Conservation (phyloP, 2,888 invertebrate genomes). For the Mongoloraphidia duomilia region DNA sequence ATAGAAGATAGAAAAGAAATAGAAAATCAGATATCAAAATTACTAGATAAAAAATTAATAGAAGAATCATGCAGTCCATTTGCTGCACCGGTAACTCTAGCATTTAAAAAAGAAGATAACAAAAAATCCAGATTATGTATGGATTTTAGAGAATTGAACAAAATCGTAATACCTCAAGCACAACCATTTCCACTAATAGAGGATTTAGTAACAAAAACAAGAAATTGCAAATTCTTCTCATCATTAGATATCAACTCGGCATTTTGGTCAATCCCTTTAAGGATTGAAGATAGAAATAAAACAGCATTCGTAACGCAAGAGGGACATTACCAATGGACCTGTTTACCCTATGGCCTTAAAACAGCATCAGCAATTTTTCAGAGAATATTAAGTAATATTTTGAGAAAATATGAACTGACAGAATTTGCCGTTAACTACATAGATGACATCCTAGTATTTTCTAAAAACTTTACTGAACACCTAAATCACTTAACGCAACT, state of each 20-base stretch:
- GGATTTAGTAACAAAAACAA: conserved; percentile 20
- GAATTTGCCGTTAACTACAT: too few species aligned
- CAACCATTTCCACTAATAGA: conserved; percentile 22
- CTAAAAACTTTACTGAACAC: too few species aligned
- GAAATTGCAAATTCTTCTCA: conserved; percentile 21
- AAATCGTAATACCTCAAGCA: conserved; percentile 20
- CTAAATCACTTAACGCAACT: too few species aligned
- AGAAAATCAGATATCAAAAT: conserved; percentile 4
- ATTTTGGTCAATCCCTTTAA: conserved; percentile 24
- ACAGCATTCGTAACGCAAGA: conserved; percentile 21
- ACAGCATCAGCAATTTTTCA: conserved; percentile 13
- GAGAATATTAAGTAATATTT: too few species aligned
- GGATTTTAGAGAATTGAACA: conserved; percentile 20
- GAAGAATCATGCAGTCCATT: conserved; percentile 9
- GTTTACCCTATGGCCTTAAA: conserved; percentile 21
- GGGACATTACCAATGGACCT: conserved; percentile 21
- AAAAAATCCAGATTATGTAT: conserved; percentile 20
- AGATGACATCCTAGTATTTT: too few species aligned
- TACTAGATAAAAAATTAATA: conserved; percentile 5
- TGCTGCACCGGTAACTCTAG: conserved; percentile 7
- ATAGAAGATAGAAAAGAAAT: conserved; percentile 5
- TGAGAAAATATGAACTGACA: too few species aligned
- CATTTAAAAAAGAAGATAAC: conserved; percentile 15
- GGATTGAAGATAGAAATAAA: conserved; percentile 21
- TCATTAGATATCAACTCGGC: conserved; percentile 24